A percentile compares a stretch with the other conserved stretches of the same genome.
Evolutionary conservation across 2,888 invertebrate genomes (phyloP).

Genomic region (Muschampia plurimacula): DNA sequence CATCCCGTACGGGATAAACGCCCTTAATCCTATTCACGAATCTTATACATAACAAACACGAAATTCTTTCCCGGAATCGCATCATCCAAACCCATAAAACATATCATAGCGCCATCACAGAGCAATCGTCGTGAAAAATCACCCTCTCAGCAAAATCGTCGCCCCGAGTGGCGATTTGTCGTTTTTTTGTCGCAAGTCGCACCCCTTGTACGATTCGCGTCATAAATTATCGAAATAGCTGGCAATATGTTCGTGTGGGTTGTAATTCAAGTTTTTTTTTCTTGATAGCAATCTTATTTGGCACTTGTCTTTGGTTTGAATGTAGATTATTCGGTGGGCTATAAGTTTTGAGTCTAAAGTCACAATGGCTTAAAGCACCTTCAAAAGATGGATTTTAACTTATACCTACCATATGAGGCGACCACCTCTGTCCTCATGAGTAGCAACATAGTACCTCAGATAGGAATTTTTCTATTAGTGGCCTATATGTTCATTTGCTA

Average conservation of each 20-base stretch:
- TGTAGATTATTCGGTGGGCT: no score
- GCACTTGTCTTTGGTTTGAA: not conserved
- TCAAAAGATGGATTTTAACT: no score
- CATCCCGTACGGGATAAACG: no score
- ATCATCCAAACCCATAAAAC: constrained; percentile 5
- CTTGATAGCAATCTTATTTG: not conserved
- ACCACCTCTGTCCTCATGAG: no score
- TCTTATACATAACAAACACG: not conserved
- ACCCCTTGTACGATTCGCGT: constrained; percentile 35
- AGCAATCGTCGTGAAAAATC: constrained; percentile 48
- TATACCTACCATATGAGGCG: no score
- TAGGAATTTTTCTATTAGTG: no score
- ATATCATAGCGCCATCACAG: constrained; percentile 27
- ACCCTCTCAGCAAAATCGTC: constrained; percentile 43
- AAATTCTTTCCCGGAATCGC: not conserved
- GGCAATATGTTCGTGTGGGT: not conserved
- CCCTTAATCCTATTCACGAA: not conserved
- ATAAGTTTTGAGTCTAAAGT: no score
- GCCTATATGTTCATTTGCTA: no score
- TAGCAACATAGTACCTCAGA: no score
- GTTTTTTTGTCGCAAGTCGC: constrained; percentile 44
- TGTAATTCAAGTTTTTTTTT: not conserved
- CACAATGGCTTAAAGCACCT: no score
- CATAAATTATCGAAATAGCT: constrained; percentile 41
- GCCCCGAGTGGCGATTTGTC: constrained; percentile 47